phyloP scores from a whole-genome alignment of 2,888 invertebrate species.

The Drosophila yooni region DNA sequence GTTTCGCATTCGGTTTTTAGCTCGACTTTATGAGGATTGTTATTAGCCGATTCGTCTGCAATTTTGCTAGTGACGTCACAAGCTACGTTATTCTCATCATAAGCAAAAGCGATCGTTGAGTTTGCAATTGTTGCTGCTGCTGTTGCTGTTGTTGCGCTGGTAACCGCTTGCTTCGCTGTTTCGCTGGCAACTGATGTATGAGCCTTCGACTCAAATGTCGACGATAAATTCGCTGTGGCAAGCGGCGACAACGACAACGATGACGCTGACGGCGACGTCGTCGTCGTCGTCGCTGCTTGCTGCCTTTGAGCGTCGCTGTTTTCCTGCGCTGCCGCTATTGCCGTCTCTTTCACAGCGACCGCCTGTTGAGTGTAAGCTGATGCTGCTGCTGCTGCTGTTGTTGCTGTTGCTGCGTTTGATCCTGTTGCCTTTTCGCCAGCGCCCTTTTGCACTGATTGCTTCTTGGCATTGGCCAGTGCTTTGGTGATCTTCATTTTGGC shows the following conservation, averaged over 20 bases:
- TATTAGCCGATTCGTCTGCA: constrained; percentile 46
- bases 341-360: constrained; percentile 56
- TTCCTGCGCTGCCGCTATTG: constrained; percentile 50
- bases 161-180: constrained; percentile 82
- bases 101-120: constrained; percentile 35
- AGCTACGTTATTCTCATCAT: constrained; percentile 36
- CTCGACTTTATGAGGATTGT: constrained; percentile 52
- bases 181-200: constrained; percentile 84
- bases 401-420: constrained; percentile 31
- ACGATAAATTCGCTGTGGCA: constrained; percentile 74
- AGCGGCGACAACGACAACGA: constrained; percentile 35
- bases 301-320: constrained; percentile 37
- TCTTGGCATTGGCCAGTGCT: constrained; percentile 72
- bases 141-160: constrained; percentile 44
- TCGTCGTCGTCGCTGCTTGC: constrained; percentile 52
- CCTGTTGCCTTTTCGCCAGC: constrained; percentile 42
- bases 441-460: constrained; percentile 42
- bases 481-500: constrained; percentile 82
- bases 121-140: constrained; percentile 38
- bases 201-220: constrained; percentile 81
- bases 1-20: constrained; percentile 50
- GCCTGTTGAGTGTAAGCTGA: constrained; percentile 48
- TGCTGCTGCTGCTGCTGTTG: constrained; percentile 19
- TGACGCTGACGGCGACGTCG: constrained; percentile 37
- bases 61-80: constrained; percentile 48